A percentile compares a stretch with the other conserved stretches of the same genome.
phyloP scores from a whole-genome alignment of 2,113 vertebrate species.

The Numida meleagris region DNA sequence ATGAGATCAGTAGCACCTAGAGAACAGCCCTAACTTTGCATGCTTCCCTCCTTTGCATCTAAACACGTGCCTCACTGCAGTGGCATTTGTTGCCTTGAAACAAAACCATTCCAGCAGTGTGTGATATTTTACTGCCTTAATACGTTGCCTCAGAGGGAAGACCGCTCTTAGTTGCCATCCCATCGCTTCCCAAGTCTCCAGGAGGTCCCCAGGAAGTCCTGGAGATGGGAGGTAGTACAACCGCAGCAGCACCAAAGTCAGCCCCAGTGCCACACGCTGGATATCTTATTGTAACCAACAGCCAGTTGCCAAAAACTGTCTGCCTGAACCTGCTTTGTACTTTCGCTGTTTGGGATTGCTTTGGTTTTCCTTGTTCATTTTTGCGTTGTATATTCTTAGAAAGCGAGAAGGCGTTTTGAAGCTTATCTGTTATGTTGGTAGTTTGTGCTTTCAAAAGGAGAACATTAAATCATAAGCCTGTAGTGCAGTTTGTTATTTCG shows the following conservation, averaged over 20 bases:
- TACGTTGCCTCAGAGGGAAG: neutral
- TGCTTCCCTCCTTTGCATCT: neutral
- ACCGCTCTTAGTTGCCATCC: neutral
- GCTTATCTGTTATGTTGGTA: neutral
- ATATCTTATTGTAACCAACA: neutral
- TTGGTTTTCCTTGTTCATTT: neutral
- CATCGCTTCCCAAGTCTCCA: neutral
- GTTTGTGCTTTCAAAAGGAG: conserved; percentile 34
- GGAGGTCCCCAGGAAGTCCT: neutral
- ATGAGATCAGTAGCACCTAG: neutral
- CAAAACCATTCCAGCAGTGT: neutral
- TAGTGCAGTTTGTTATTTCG: conserved; percentile 30
- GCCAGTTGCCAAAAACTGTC: neutral
- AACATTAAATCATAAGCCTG: conserved; percentile 12
- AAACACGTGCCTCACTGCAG: neutral
- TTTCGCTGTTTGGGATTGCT: neutral
- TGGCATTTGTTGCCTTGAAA: neutral
- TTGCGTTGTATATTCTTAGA: neutral
- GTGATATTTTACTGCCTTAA: neutral
- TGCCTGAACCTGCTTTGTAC: neutral
- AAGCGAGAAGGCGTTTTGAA: conserved; percentile 16
- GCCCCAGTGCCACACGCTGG: neutral
- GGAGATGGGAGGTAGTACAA: neutral
- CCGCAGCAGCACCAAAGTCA: neutral
- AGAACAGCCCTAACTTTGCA: neutral